These are phyloP conservation scores for Pongo pygmaeus DNA, from an alignment of 2,113 vertebrate genomes.

Conservation along the genomic window DNA sequence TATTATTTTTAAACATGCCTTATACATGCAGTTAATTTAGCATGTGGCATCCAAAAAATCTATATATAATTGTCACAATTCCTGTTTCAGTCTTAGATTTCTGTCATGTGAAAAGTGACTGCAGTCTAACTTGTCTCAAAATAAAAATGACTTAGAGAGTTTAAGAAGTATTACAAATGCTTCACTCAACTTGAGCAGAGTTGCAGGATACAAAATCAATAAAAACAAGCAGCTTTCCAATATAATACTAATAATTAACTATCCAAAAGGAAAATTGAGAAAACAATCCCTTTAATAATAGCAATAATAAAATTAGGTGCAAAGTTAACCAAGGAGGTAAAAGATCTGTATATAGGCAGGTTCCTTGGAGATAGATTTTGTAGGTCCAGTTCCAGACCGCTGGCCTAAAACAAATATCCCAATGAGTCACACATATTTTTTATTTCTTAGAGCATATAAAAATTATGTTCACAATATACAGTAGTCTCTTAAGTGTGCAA, in stretches of 20 bases:
- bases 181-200: background rate
- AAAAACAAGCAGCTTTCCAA: background rate
- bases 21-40: background rate
- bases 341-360: background rate
- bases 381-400: background rate
- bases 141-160: background rate
- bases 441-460: background rate
- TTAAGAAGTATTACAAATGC: constrained; percentile 3
- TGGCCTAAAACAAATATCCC: background rate
- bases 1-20: constrained; percentile 52
- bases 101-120: background rate
- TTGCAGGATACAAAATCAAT: background rate
- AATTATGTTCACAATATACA: background rate
- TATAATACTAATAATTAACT: background rate
- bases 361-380: background rate
- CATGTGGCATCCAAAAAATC: background rate
- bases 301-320: background rate
- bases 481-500: background rate
- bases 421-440: background rate
- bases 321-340: background rate
- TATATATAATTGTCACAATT: background rate
- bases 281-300: background rate
- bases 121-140: background rate
- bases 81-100: background rate
- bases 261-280: background rate